Conservation (phyloP, 2,113 vertebrate genomes). For the Colaptes auratus region DNA sequence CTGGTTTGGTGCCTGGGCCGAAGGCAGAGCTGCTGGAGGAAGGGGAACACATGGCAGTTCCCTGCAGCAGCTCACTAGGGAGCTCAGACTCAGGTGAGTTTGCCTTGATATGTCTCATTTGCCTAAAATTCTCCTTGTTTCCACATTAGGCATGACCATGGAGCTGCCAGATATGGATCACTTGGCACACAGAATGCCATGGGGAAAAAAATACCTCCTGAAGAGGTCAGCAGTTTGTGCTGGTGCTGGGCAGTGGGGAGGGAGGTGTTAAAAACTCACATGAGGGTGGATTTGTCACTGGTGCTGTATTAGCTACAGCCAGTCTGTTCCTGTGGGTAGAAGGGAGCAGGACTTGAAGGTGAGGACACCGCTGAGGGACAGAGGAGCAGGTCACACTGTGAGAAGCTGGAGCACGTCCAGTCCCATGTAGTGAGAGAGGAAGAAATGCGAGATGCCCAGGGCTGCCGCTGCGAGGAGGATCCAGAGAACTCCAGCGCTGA, state of each 20-base stretch:
- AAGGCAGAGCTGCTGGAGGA: background rate
- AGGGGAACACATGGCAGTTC: background rate
- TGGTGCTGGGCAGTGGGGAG: background rate
- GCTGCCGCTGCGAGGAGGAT: slow-evolving; percentile 47
- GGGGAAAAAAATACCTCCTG: background rate
- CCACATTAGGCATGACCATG: rapidly evolving
- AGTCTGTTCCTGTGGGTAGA: background rate
- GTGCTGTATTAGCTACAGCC: background rate
- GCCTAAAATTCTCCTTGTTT: background rate
- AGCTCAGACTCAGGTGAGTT: background rate
- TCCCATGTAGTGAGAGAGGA: slow-evolving; percentile 62
- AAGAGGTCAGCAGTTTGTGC: background rate
- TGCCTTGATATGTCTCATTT: background rate
- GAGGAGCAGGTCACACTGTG: background rate
- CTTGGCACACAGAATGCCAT: background rate
- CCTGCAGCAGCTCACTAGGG: background rate
- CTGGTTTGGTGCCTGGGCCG: rapidly evolving
- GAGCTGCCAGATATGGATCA: background rate
- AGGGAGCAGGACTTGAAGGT: background rate
- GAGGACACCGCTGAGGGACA: background rate
- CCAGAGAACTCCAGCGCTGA: slow-evolving; percentile 74
- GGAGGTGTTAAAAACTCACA: background rate
- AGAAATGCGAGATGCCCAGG: slow-evolving; percentile 67
- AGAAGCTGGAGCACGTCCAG: slow-evolving; percentile 47
- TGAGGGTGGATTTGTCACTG: background rate